phyloP scores from a whole-genome alignment of 2,797 vertebrate species.

The Phrynocephalus guinanensis region DNA sequence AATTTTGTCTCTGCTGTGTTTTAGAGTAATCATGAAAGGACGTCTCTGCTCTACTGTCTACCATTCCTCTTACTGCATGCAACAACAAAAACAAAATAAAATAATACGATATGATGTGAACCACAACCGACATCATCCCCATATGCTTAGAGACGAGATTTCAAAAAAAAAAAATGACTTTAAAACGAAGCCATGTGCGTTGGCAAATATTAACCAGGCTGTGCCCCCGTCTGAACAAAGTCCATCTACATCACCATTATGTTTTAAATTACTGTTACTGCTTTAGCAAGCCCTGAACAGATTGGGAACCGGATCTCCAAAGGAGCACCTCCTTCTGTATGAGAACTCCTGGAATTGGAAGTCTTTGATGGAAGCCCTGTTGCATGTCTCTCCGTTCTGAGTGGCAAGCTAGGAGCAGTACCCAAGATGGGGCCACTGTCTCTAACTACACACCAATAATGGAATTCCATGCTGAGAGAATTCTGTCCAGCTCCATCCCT shows the following conservation, averaged over 20 bases:
- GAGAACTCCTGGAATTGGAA: too few species aligned
- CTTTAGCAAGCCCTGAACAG: too few species aligned
- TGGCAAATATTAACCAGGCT: background rate
- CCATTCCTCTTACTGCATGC: background rate
- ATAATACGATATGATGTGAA: background rate
- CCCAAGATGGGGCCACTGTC: too few species aligned
- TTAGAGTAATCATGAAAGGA: constrained; percentile 37
- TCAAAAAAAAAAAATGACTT: background rate
- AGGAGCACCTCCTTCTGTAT: too few species aligned
- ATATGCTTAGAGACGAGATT: background rate
- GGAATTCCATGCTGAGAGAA: too few species aligned
- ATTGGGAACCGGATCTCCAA: too few species aligned
- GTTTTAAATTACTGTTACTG: too few species aligned
- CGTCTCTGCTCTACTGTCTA: background rate
- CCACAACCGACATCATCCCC: background rate
- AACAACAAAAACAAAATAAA: background rate
- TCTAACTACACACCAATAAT: too few species aligned
- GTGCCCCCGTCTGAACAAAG: background rate
- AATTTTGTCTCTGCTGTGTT: constrained; percentile 44
- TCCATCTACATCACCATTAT: background rate
- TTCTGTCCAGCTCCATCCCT: too few species aligned
- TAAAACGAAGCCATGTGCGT: background rate
- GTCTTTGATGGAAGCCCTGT: too few species aligned
- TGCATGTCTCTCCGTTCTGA: too few species aligned
- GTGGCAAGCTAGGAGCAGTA: too few species aligned